Evolutionary conservation across 1,140 invertebrate species (phyloP).

Genomic region (Temnothorax longispinosus): DNA sequence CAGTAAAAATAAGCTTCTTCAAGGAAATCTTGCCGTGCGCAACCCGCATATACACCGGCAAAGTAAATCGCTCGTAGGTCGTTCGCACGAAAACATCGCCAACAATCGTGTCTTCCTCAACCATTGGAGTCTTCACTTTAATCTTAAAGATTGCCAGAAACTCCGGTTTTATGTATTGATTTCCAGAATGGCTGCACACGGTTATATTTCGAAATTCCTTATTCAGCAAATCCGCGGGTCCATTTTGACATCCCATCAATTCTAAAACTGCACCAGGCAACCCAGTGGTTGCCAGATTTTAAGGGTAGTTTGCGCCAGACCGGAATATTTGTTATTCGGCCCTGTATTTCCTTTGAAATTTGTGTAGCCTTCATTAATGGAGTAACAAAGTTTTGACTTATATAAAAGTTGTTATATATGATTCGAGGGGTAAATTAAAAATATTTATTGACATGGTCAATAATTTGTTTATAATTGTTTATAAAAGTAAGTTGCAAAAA

Average conservation of each 20-base stretch:
- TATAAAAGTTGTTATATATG: too few relatives aligned
- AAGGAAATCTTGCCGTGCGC: conserved; percentile 88
- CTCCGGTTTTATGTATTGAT: conserved; percentile 87
- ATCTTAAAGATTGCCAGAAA: conserved; percentile 92
- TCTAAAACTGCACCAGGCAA: conserved; percentile 89
- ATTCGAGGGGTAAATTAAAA: too few relatives aligned
- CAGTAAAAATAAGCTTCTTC: conserved; percentile 90
- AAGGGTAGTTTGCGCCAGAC: too few relatives aligned
- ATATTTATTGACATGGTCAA: too few relatives aligned
- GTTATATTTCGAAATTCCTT: conserved; percentile 82
- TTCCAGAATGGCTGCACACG: conserved; percentile 81
- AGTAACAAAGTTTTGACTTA: too few relatives aligned
- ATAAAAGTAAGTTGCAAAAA: too few relatives aligned
- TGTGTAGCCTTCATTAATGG: too few relatives aligned
- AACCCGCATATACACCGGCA: conserved; percentile 88
- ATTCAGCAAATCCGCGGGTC: conserved; percentile 83
- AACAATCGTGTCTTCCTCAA: conserved; percentile 89
- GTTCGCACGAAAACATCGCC: conserved; percentile 92
- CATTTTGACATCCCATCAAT: conserved; percentile 90
- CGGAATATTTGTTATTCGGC: too few relatives aligned
- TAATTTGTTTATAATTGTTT: too few relatives aligned
- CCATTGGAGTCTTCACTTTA: conserved; percentile 89
- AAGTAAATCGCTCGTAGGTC: conserved; percentile 89
- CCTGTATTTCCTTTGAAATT: too few relatives aligned
- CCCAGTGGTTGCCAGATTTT: too few relatives aligned